Evolutionary conservation across 2,113 vertebrate genomes (phyloP).

Genomic region (Coryphaenoides rupestris): DNA sequence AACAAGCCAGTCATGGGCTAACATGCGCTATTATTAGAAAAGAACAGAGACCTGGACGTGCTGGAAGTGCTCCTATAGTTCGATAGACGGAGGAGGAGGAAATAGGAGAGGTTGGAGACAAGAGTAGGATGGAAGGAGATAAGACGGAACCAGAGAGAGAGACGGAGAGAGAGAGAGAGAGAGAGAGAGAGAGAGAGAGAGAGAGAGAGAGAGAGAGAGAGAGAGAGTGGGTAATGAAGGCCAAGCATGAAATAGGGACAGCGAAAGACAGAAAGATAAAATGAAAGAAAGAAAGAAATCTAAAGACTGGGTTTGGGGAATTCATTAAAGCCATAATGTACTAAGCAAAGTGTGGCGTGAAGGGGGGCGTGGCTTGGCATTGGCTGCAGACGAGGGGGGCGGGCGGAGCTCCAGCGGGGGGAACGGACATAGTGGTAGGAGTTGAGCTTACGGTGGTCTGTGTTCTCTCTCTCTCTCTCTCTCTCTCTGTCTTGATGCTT

Average conservation of each 20-base stretch:
- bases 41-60: constrained; percentile 5
- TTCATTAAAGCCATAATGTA: no score
- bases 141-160: constrained; percentile 11
- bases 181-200: not conserved
- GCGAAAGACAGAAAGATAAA: not conserved
- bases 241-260: not conserved
- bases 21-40: not conserved
- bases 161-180: not conserved
- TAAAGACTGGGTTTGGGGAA: no score
- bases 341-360: no score
- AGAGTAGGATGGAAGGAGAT: constrained; percentile 14
- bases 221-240: constrained; percentile 7
- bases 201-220: constrained; percentile 2
- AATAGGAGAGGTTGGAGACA: constrained; percentile 11
- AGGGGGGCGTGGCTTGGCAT: no score
- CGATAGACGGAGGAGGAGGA: not conserved
- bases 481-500: no score
- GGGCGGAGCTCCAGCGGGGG: no score
- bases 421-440: no score
- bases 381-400: no score
- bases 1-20: no score
- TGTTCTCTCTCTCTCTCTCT: no score
- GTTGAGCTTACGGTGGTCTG: no score
- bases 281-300: not conserved
- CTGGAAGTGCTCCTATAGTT: constrained; percentile 15